Evolutionary conservation across 2,888 invertebrate species (phyloP).

Genomic region (Hyalella azteca): DNA sequence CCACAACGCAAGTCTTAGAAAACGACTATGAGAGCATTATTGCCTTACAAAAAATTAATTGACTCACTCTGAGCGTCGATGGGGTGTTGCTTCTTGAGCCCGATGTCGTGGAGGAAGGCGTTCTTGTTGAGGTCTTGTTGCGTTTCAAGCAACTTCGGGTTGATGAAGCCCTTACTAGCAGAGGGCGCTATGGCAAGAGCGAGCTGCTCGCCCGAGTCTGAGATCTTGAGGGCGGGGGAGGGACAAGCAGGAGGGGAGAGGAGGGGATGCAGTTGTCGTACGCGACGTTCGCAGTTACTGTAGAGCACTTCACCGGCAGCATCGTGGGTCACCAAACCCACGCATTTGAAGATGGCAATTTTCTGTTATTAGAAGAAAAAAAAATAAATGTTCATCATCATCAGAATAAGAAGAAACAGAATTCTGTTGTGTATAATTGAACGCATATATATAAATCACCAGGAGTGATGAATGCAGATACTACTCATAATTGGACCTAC

Average conservation of each 20-base stretch:
- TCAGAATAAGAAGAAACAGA: neutral
- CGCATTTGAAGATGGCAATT: conserved; percentile 48
- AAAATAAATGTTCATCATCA: neutral
- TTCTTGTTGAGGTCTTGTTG: conserved; percentile 49
- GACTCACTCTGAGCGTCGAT: conserved; percentile 32
- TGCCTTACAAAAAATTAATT: too few relatives aligned
- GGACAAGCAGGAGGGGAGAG: conserved; percentile 40
- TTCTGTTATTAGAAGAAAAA: conserved; percentile 41
- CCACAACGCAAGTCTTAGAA: too few relatives aligned
- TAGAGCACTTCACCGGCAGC: conserved; percentile 51
- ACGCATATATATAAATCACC: neutral
- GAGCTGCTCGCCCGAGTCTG: conserved; percentile 45
- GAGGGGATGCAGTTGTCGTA: conserved; percentile 46
- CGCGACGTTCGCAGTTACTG: conserved; percentile 52
- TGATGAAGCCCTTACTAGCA: neutral
- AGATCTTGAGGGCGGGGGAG: conserved; percentile 21
- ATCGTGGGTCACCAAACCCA: conserved; percentile 55
- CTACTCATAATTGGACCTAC: conserved; percentile 22
- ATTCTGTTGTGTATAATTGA: neutral
- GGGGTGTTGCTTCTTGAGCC: conserved; percentile 53
- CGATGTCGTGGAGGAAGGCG: conserved; percentile 54
- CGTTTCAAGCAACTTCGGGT: neutral
- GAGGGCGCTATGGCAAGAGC: conserved; percentile 35
- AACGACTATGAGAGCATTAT: too few relatives aligned
- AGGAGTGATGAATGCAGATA: neutral